Conservation (phyloP, 2,113 vertebrate genomes). For the Salvelinus namaycush region DNA sequence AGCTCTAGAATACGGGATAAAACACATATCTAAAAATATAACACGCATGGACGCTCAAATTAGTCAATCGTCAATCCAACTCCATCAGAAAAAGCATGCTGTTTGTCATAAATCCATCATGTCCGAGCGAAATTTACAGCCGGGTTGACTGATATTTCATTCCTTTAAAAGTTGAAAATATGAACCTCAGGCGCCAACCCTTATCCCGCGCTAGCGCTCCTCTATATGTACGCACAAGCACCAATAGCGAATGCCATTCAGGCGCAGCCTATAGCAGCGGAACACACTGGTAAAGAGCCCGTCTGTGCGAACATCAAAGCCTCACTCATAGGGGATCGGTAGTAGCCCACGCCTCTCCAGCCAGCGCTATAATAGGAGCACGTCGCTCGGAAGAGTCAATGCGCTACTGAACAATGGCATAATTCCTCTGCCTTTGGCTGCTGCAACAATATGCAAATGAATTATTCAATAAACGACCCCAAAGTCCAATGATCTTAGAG, state of each 20-base stretch:
- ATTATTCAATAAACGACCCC: background rate
- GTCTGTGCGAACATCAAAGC: constrained; percentile 2
- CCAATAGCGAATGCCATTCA: constrained; percentile 28
- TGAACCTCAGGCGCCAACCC: background rate
- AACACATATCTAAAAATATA: background rate
- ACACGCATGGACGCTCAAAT: background rate
- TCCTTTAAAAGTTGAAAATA: constrained; percentile 29
- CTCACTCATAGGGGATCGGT: background rate
- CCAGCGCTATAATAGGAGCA: background rate
- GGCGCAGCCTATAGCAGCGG: constrained; percentile 28
- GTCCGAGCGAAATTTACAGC: background rate
- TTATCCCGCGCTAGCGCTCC: constrained; percentile 5
- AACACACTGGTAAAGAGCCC: constrained; percentile 7
- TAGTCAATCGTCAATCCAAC: background rate
- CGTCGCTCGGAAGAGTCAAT: background rate
- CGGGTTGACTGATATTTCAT: background rate
- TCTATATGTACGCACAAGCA: constrained; percentile 25
- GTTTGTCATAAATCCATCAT: constrained; percentile 6
- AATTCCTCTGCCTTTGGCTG: background rate
- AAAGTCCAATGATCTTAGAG: background rate
- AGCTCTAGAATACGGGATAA: background rate
- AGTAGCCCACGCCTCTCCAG: constrained; percentile 7
- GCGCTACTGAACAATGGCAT: background rate
- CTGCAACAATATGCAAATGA: background rate
- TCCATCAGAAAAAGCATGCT: background rate